Percentiles rank a stretch among this genome's conserved stretches.
Conservation (phyloP, 2,113 vertebrate genomes). For the Delphinapterus leucas region DNA sequence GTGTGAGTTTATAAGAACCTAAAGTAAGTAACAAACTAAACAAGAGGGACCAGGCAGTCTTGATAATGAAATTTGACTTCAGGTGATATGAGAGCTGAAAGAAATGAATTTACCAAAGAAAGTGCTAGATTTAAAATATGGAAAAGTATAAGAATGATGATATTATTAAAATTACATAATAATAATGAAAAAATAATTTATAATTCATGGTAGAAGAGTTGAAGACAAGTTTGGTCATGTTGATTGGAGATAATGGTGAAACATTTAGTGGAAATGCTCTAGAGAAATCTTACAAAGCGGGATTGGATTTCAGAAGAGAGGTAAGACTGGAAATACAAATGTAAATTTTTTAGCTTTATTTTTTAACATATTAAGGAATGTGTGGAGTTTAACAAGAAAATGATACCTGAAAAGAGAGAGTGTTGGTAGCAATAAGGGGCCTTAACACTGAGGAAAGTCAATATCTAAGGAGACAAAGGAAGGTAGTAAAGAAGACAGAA, state of each 20-base stretch:
- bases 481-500: not conserved
- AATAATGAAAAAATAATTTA: not conserved
- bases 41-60: not conserved
- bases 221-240: not conserved
- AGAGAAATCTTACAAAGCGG: not conserved
- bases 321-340: not conserved
- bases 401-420: not conserved
- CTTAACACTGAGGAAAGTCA: not conserved
- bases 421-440: not conserved
- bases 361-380: not conserved
- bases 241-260: not conserved
- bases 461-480: not conserved
- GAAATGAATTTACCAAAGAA: not conserved
- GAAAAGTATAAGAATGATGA: not conserved
- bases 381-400: not conserved
- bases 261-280: not conserved
- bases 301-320: not conserved
- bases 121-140: not conserved
- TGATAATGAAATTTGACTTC: not conserved
- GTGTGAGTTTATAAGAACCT: not conserved
- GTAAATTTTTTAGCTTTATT: not conserved
- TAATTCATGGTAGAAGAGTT: not conserved
- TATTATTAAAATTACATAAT: not conserved
- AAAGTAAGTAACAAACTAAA: not conserved
- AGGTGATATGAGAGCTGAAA: not conserved